Percentiles rank a stretch among this genome's conserved stretches.
These are phyloP conservation scores for Ctenoplectra terminalis DNA, from an alignment of 1,140 invertebrate species.

Conservation along the genomic window DNA sequence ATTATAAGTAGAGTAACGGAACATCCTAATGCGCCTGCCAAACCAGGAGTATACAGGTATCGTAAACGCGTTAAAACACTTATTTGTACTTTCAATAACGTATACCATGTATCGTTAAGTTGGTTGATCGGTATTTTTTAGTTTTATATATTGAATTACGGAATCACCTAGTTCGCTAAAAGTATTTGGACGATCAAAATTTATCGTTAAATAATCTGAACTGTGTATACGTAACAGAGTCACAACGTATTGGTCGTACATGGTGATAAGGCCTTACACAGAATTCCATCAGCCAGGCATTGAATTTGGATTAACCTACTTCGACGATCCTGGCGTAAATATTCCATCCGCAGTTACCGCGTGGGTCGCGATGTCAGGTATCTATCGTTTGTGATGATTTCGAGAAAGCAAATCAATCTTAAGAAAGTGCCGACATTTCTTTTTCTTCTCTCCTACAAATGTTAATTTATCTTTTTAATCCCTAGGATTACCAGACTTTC, in stretches of 20 bases:
- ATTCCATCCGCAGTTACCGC: constrained; percentile 86
- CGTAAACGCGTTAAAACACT: not conserved
- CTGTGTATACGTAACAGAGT: constrained; percentile 82
- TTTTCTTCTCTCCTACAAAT: too few species aligned
- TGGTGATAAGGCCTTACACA: constrained; percentile 90
- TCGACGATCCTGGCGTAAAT: constrained; percentile 92
- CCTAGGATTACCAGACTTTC: constrained; percentile 83
- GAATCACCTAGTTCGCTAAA: constrained; percentile 23
- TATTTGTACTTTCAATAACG: not conserved
- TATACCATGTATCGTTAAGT: not conserved
- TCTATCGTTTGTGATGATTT: not conserved
- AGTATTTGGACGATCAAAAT: constrained; percentile 17
- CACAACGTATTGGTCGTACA: constrained; percentile 92
- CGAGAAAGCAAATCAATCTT: not conserved
- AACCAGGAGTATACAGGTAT: constrained; percentile 84
- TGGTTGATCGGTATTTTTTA: constrained; percentile 10
- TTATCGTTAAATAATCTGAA: constrained; percentile 52
- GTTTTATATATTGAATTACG: constrained; percentile 42
- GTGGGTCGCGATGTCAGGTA: constrained; percentile 85
- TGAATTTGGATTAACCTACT: constrained; percentile 94
- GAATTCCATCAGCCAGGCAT: constrained; percentile 88
- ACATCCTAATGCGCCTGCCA: constrained; percentile 85
- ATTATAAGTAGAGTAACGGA: constrained; percentile 86
- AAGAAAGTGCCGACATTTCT: not conserved
- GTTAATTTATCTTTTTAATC: too few species aligned